Base-by-base conservation (phyloP, 2,797 vertebrate genomes). In the Oryzias dopingdopingensis region DNA sequence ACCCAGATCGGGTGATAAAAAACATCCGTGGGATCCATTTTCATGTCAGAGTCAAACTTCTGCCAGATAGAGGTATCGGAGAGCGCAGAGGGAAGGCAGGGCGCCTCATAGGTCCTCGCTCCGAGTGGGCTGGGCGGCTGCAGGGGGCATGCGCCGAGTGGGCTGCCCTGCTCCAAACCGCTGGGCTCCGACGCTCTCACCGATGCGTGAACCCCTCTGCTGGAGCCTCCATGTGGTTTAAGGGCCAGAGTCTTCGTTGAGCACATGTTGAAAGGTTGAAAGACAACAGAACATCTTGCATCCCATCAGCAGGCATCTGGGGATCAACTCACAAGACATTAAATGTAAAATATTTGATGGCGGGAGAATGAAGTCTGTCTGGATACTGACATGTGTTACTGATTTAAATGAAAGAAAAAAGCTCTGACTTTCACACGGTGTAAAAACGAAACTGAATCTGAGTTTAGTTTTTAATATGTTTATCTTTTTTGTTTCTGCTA, bases 1-100 rank as follows among this genome's bases (percentile, higher is more conserved):
- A 67, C 72, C 93, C 94, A 95, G 4, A 83, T 0, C 0, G 92
- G 92, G 76, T 92, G 86, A 0, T 14, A 77, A 12, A 92, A 52
- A 0, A 90, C 0, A 0, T 75, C 56, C 53, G 52, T 1, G 69
- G 69, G 80, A n/a, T 1, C 0, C 89, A 91, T 87, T 0, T 20
- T 46, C 6, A 17, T 1, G 15, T 1, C 16, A 1, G 18, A 29
- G 12, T 2, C 2, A 15, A 15, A 1, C 12, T n/a, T 16, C 49
- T 13, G 18, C 1, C 0, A 4, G 0, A 10, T 6, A 14, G 8
- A 13, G 52, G 29, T 44, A n/a, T 4, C 14, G 4, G 2, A 1
- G 4, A 22, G 1, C 0, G 18, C 1, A 1, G 6, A 14, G 5
- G 22, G 4, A 6, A 58, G 32, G 4, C 1, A 22, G 17, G 40